A percentile compares a stretch with the other conserved stretches of the same genome.
Evolutionary conservation across 2,113 vertebrate species (phyloP).

Genomic region (Symphodus melops): DNA sequence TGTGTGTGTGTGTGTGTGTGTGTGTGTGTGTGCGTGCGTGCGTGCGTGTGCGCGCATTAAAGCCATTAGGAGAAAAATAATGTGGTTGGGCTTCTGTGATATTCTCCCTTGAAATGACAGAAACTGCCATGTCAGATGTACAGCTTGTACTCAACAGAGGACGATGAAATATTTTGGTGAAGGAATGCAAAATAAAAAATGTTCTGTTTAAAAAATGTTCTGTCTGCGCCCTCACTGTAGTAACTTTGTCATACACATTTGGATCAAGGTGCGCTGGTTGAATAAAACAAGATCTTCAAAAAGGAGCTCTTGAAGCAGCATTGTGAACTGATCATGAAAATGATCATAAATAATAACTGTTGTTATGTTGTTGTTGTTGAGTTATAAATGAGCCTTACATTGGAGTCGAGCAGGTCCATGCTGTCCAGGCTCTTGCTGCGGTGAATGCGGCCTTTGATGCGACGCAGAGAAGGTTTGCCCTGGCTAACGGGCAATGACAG

Average conservation of each 20-base stretch:
- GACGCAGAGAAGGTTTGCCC: slow-evolving; percentile 93
- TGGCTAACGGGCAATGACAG: slow-evolving; percentile 87
- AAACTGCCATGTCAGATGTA: slow-evolving; percentile 17
- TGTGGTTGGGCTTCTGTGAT: not conserved
- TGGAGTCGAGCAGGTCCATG: slow-evolving; percentile 93
- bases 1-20: not conserved
- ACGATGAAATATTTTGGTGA: not conserved
- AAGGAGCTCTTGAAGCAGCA: not conserved
- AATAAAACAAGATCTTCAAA: too few species aligned
- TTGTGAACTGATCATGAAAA: not conserved
- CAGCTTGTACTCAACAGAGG: slow-evolving; percentile 9
- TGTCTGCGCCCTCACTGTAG: too few species aligned
- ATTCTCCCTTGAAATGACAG: slow-evolving; percentile 20
- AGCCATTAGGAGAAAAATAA: slow-evolving; percentile 12
- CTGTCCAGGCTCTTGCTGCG: slow-evolving; percentile 96
- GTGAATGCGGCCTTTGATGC: slow-evolving; percentile 96
- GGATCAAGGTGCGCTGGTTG: not conserved
- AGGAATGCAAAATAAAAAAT: not conserved
- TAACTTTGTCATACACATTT: too few species aligned
- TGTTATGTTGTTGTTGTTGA: not conserved
- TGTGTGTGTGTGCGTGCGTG: slow-evolving; percentile 20
- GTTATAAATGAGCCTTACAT: slow-evolving; percentile 84
- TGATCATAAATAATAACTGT: too few species aligned
- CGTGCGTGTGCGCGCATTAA: not conserved
- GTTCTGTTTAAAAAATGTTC: too few species aligned